phyloP scores from a whole-genome alignment of 2,797 vertebrate genomes.

The Coracias cyanogaster region DNA sequence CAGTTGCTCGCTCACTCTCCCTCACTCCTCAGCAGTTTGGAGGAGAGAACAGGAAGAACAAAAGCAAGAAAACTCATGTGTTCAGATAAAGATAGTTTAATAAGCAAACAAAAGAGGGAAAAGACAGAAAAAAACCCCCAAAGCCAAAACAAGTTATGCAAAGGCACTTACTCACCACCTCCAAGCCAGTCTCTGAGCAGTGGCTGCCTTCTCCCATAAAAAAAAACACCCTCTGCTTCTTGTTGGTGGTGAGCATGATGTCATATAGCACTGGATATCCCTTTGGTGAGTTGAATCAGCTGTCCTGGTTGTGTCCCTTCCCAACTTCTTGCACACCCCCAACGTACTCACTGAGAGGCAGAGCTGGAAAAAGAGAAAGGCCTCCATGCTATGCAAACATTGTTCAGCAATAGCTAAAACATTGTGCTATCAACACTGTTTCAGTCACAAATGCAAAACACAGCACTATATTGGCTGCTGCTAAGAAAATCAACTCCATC shows the following conservation, averaged over 20 bases:
- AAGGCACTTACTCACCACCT: neutral
- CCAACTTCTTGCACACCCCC: neutral
- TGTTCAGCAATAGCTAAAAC: neutral
- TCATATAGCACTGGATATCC: neutral
- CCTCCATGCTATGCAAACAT: fast-evolving
- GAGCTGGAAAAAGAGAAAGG: neutral
- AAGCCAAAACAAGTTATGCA: neutral
- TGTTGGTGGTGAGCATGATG: neutral
- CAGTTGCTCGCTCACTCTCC: neutral
- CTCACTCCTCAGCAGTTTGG: fast-evolving
- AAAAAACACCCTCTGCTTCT: fast-evolving
- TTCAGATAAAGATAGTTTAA: neutral
- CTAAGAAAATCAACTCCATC: neutral
- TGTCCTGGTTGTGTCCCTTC: neutral
- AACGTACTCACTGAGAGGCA: fast-evolving
- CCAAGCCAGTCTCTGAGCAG: neutral
- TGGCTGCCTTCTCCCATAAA: fast-evolving
- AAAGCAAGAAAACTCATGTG: neutral
- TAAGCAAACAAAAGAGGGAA: neutral
- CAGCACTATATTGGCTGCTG: neutral
- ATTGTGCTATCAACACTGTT: fast-evolving
- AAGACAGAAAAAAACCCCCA: neutral
- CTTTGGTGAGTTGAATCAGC: neutral
- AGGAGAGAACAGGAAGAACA: neutral
- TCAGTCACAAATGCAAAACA: neutral